Evolutionary conservation across 2,113 vertebrate genomes (phyloP), one percentile per base, ranked within the genome.

Genomic region (Globicephala melas): DNA sequence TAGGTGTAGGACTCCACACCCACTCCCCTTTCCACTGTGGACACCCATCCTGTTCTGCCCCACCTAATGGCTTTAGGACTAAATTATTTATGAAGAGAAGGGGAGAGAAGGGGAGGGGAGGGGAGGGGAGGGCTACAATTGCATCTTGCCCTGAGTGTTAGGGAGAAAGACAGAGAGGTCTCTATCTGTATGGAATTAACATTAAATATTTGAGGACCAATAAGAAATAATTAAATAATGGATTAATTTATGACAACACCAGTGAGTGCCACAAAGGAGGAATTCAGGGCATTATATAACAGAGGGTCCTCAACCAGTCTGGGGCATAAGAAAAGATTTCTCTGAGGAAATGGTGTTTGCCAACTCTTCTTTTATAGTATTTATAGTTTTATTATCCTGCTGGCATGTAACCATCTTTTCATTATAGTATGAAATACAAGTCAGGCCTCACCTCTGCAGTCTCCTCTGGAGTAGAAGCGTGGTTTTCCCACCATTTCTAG

Each of bases 371-470:
- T 95, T 97, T 97, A 89, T 86, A 96, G 79, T 96, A 96, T 97
- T 97, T 97, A 97, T 98, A 83, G 95, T 92, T 98, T 98, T 98
- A 94, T 97, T 97, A 98, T 98, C 94, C 89, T 97, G 89, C 91
- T 91, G 81, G 89, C 33, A 1, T 89, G 73, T 95, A 97, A 91
- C 94, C 58, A 89, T 91, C 28, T 50, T 96, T 97, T 97, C 93
- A 97, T 97, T 97, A 91, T 71, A 91, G 95, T 95, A 95, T 92
- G 89, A 97, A 95, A 97, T 97, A 94, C 94, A 97, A 98, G 93
- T 85, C 91, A 65, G 76, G 21, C 79, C 82, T 97, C 95, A 97
- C 94, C 93, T 95, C 79, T 93, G 62, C 89, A 10, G 6, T 65
- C 89, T 95, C 55, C 67, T 93, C 79, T 93, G 77, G 97, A 95